phyloP scores from a whole-genome alignment of 2,888 invertebrate species.

The Thereva nobilitata region DNA sequence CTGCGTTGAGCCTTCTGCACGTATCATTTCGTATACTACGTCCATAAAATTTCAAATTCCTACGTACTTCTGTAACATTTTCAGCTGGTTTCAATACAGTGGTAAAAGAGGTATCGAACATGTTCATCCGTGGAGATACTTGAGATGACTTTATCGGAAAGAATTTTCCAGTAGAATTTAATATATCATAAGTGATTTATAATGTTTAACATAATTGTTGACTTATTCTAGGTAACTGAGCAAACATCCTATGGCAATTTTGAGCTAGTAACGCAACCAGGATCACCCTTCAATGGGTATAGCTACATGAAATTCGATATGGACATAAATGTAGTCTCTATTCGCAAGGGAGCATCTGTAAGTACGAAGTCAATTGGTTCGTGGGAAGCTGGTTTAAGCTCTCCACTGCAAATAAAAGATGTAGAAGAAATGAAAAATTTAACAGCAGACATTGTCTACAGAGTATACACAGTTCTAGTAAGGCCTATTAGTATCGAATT shows the following conservation, averaged over 20 bases:
- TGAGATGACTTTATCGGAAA: too few relatives aligned
- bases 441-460: constrained; percentile 81
- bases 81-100: too few relatives aligned
- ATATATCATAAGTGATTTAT: too few relatives aligned
- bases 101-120: too few relatives aligned
- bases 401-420: constrained; percentile 67
- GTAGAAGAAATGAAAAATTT: constrained; percentile 72
- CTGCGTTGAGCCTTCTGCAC: too few relatives aligned
- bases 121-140: too few relatives aligned
- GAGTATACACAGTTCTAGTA: constrained; percentile 83
- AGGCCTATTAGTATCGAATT: constrained; percentile 49
- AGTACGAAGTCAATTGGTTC: constrained; percentile 72
- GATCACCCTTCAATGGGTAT: constrained; percentile 66
- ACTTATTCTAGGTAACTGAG: constrained; percentile 61
- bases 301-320: constrained; percentile 78
- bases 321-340: constrained; percentile 70
- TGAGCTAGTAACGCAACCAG: constrained; percentile 64
- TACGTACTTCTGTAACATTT: too few relatives aligned
- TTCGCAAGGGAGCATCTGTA: constrained; percentile 73
- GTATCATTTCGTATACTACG: too few relatives aligned
- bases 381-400: constrained; percentile 77
- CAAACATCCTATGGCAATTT: constrained; percentile 72
- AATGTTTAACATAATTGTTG: not conserved
- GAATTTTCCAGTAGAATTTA: too few relatives aligned
- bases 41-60: too few relatives aligned